Evolutionary conservation across 2,888 invertebrate species (phyloP).

Genomic region (Drosophila anomelani): DNA sequence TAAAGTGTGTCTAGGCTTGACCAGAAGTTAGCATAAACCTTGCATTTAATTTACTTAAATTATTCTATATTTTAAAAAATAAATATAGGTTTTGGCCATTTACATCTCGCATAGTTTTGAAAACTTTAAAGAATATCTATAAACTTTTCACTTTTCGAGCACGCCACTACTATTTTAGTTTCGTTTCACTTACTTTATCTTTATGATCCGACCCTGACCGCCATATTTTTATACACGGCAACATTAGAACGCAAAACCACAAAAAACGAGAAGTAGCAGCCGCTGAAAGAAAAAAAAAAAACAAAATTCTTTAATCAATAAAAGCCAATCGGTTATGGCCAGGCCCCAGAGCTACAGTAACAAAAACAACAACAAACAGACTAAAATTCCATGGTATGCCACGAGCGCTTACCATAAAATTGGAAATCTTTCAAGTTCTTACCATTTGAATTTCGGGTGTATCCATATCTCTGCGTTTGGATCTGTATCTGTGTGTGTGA

Average conservation of each 20-base stretch:
- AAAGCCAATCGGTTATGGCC: slow-evolving; percentile 66
- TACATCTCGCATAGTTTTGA: background rate
- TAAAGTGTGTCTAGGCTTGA: no score
- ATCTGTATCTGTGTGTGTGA: slow-evolving; percentile 16
- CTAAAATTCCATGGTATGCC: slow-evolving; percentile 68
- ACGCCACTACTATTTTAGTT: background rate
- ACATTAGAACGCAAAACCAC: slow-evolving; percentile 45
- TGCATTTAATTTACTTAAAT: background rate
- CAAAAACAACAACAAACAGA: slow-evolving; percentile 37
- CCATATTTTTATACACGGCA: slow-evolving; percentile 36
- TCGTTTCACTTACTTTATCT: slow-evolving; percentile 46
- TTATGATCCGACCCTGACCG: slow-evolving; percentile 50
- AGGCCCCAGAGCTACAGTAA: slow-evolving; percentile 21
- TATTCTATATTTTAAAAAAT: background rate
- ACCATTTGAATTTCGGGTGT: slow-evolving; percentile 17
- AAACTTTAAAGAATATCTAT: background rate
- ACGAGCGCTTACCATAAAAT: slow-evolving; percentile 77
- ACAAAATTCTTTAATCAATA: slow-evolving; percentile 52
- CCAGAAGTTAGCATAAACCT: no score
- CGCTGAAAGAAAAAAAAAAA: background rate
- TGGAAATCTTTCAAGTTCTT: slow-evolving; percentile 75
- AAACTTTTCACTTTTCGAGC: background rate
- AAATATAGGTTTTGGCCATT: no score
- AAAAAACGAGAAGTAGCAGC: slow-evolving; percentile 12
- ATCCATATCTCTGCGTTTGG: background rate